Evolutionary conservation across 2,797 vertebrate species (phyloP).

Genomic region (Myotis pilosus): DNA sequence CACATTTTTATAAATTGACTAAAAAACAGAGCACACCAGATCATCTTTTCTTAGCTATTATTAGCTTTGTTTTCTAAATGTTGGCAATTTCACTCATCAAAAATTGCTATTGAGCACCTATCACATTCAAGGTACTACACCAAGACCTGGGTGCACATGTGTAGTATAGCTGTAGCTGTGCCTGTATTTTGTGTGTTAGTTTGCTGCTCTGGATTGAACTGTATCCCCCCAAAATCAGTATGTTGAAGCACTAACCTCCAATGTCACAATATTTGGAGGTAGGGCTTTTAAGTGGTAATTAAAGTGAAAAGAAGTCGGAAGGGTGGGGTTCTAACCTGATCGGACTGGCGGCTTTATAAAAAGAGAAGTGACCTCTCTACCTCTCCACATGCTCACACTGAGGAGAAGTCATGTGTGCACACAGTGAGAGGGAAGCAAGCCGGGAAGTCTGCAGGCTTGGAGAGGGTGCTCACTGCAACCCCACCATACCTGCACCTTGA

Average conservation of each 20-base stretch:
- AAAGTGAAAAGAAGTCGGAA: not conserved
- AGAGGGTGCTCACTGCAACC: not conserved
- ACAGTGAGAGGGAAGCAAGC: not conserved
- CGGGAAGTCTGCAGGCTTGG: not conserved
- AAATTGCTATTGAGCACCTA: not conserved
- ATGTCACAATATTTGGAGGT: not conserved
- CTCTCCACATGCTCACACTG: not conserved
- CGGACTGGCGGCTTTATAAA: not conserved
- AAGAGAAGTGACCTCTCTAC: not conserved
- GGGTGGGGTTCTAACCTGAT: no score
- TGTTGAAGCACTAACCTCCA: not conserved
- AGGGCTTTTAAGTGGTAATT: not conserved
- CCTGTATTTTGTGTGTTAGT: not conserved
- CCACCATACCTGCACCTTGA: not conserved
- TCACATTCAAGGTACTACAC: not conserved
- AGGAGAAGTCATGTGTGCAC: not conserved
- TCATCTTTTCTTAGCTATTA: not conserved
- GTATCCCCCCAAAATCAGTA: not conserved
- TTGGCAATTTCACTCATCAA: not conserved
- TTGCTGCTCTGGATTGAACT: not conserved
- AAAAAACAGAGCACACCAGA: not conserved
- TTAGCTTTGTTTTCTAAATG: not conserved
- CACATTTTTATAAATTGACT: not conserved
- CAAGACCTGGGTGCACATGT: not conserved
- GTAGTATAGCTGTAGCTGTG: not conserved